Percentiles rank a stretch among this genome's conserved stretches.
Conservation (phyloP, 1,140 invertebrate genomes). For the Venturia canescens region DNA sequence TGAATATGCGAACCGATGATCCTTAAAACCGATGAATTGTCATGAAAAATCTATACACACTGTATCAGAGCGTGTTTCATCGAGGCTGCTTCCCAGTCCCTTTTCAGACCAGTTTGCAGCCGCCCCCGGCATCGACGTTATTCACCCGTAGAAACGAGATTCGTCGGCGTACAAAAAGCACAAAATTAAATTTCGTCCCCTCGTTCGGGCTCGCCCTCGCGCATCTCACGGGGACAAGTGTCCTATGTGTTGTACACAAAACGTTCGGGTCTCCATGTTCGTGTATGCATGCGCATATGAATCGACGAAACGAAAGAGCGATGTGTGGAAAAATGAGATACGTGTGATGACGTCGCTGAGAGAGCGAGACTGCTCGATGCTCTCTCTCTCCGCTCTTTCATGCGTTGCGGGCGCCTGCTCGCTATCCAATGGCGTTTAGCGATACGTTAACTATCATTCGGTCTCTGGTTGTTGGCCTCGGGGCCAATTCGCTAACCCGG, state of each 20-base stretch:
- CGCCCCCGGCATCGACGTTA: conserved; percentile 60
- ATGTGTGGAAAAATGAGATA: conserved; percentile 31
- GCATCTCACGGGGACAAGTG: conserved; percentile 41
- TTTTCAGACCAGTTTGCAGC: conserved; percentile 47
- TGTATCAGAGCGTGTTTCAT: not conserved
- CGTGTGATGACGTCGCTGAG: conserved; percentile 15
- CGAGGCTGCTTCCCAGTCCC: conserved; percentile 21
- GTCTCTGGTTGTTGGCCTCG: conserved; percentile 65
- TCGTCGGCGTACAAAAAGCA: conserved; percentile 75
- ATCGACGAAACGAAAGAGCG: conserved; percentile 52
- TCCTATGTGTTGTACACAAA: conserved; percentile 1
- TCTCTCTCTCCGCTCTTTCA: conserved; percentile 48
- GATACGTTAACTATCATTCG: conserved; percentile 77
- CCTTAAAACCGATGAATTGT: conserved; percentile 25
- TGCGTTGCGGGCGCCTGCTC: conserved; percentile 48
- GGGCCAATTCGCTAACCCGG: conserved; percentile 77
- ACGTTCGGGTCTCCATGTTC: not conserved
- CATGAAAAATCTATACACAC: not conserved
- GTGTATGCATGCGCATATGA: not conserved
- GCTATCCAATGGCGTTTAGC: conserved; percentile 76
- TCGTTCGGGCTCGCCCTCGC: conserved; percentile 51
- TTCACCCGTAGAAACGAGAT: conserved; percentile 58
- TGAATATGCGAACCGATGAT: conserved; percentile 8
- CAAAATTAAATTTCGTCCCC: conserved; percentile 77
- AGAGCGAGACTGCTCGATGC: conserved; percentile 14